Base-by-base conservation (phyloP, 2,113 vertebrate species). In the Pongo pygmaeus region DNA sequence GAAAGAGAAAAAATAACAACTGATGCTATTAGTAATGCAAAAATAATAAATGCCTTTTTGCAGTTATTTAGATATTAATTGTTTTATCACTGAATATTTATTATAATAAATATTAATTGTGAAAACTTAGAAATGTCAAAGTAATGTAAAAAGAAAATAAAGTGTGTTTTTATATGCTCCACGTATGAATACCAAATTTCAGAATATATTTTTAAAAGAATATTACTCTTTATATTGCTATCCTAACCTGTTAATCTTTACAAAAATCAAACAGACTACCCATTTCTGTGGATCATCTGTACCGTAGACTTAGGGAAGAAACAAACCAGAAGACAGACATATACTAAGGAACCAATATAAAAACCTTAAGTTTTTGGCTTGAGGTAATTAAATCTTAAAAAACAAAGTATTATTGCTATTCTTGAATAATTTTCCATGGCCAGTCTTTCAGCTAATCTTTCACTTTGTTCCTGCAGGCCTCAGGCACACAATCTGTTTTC, bases 401-500 rank as follows among this genome's bases (percentile, higher is more conserved):
- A 79, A 48, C 4, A 25, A 85, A 87, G 11, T 38, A 27, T 43
- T 18, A 20, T 59, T 83, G 2, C 22, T 96, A 7, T 55, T 12
- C 2, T 69, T 79, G 67, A 83, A 83, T 64, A 35, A 89, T 38
- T 67, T 59, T 61, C 27, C 11, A 11, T 32, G 40, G 38, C n/a
- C 40, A 0, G 3, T 23, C 78, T 52, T 78, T 59, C 48, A 38
- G 46, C 23, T 32, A 16, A 64, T 38, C 2, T 40, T 43, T 30
- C 16, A 0, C 30, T 92, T 57, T 40, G 52, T n/a, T 89, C 38
- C 81, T 74, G 32, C 2, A 35, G 55, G 55, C 83, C 89, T 50
- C 10, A 3, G 96, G 78, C 91, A 40, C 79, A 59, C 74, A 94
- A 48, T 84, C 92, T 87, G 89, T 48, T 89, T 8, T 27, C n/a